phyloP scores from a whole-genome alignment of 2,797 vertebrate species.

The Acanthis flammea region DNA sequence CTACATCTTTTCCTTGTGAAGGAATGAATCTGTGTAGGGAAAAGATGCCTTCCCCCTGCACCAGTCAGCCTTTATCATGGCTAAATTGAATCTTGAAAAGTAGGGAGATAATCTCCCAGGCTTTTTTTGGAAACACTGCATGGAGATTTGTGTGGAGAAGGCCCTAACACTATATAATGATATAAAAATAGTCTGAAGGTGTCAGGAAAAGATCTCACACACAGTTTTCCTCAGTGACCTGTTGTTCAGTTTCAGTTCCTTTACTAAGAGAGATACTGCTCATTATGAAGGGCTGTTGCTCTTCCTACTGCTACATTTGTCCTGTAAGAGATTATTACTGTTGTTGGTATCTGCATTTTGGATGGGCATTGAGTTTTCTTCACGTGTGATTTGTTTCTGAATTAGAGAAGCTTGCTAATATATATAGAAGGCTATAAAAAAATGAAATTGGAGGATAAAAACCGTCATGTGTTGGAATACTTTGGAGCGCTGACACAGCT shows the following conservation, averaged over 20 bases:
- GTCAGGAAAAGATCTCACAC: background rate
- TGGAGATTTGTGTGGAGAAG: background rate
- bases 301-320: background rate
- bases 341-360: background rate
- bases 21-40: background rate
- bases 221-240: background rate
- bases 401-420: background rate
- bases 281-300: background rate
- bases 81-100: background rate
- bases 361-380: background rate
- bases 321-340: background rate
- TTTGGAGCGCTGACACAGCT: background rate
- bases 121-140: background rate
- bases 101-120: background rate
- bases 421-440: background rate
- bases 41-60: background rate
- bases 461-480: background rate
- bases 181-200: background rate
- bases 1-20: background rate
- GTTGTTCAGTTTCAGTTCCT: background rate
- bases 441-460: background rate
- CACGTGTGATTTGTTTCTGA: background rate
- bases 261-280: background rate
- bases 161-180: background rate
- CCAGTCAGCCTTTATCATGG: background rate